phyloP scores from a whole-genome alignment of 1,140 invertebrate genomes.

The Meloidogyne chitwoodi region DNA sequence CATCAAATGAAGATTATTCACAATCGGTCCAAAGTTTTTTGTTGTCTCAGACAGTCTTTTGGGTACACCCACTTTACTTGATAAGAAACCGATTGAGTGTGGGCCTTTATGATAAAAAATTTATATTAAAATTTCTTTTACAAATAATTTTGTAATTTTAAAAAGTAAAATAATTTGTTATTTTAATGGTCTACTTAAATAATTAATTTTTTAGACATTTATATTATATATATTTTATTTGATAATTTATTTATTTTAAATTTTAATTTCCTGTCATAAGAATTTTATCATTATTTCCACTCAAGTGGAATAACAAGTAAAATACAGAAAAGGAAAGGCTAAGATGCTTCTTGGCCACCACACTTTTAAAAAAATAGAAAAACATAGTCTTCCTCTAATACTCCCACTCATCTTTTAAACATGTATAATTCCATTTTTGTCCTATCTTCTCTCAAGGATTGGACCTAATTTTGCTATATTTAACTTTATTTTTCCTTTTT shows the following conservation, averaged over 20 bases:
- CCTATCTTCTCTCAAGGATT: background rate
- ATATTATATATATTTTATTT: background rate
- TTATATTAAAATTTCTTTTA: too few species aligned
- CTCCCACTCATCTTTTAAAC: background rate
- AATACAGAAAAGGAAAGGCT: background rate
- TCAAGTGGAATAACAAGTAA: background rate
- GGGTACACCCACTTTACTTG: background rate
- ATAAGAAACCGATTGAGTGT: too few species aligned
- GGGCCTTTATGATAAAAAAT: too few species aligned
- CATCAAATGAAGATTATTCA: background rate
- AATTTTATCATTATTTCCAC: background rate
- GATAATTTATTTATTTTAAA: background rate
- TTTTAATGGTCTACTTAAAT: too few species aligned
- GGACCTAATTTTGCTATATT: background rate
- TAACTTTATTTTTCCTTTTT: background rate
- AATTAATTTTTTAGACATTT: too few species aligned
- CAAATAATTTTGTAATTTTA: too few species aligned
- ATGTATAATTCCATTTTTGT: background rate
- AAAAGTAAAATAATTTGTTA: too few species aligned
- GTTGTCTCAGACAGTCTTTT: background rate
- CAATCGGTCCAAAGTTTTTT: background rate
- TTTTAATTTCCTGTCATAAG: background rate
- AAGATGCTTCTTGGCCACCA: background rate
- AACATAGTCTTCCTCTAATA: background rate
- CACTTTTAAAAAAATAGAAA: background rate